Evolutionary conservation across 2,888 invertebrate species (phyloP), one percentile per base, ranked within the genome.

Genomic region (Drosophila paracracens): DNA sequence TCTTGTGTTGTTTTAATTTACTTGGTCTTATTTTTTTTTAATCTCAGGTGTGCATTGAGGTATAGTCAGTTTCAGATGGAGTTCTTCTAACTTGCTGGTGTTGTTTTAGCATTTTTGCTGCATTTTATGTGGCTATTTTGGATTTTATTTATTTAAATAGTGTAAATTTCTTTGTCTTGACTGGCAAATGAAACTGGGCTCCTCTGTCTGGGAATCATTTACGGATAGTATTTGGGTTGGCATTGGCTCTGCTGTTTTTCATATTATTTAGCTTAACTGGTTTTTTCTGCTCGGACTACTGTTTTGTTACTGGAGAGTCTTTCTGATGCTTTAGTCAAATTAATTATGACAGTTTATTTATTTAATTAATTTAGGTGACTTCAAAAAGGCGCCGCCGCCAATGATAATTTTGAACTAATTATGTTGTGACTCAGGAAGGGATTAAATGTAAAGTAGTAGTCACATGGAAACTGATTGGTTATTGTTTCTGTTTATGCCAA

Each of bases 291-390:
- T 51, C 65, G 66, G 60, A 67, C 71, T 66, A 57, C 38, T 64
- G 63, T 54, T 69, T 65, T 67, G 58, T 58, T 54, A 27, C 36
- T 27, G 53, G 43, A 52, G 40, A 57, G 36, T 73, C 74, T 71
- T 60, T 2, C 75, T 77, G 85, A 70, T 76, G 83, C 66, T 66
- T 46, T 69, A 77, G 11, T 7, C 88, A 80, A 86, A 90, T 88
- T 83, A 88, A 90, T 88, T 88, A 86, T 90, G 87, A 90, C 87
- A 88, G 89, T 88, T 90, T 90, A 89, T 90, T 73, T 81, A 86
- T 83, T 82, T 90, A 86, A 90, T 88, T 88, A 83, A 79, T 80
- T 82, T 54, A 56, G 58, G 51, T 36, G 73, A 75, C 76, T 80
- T 83, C 78, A 88, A 86, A 90, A 27, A 2, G 10, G 31, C 40